Evolutionary conservation across 2,888 invertebrate species (phyloP), one percentile per base, ranked within the genome.

Genomic region (Mythimna ferrago): DNA sequence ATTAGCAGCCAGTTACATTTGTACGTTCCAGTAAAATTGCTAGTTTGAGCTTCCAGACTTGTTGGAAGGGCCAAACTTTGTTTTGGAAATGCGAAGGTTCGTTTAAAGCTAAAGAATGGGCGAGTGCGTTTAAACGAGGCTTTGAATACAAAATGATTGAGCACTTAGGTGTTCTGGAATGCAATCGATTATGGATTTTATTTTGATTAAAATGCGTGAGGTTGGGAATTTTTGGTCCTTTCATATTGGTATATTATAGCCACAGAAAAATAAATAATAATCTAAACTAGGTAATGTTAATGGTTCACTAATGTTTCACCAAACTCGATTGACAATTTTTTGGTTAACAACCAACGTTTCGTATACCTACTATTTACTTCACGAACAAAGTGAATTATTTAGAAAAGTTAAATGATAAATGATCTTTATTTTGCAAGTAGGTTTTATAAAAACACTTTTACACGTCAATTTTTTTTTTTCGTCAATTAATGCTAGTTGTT

Each of bases 1-100:
- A 81, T 79, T 79, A 79, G n/a, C 60, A 81, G 77, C 60, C 38
- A 65, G 70, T 81, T 64, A 76, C 70, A 61, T 70, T 76, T 35
- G 77, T 56, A 69, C n/a, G 48, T 64, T 63, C 38, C 53, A 66
- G 66, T 77, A 41, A 67, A 79, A 81, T 64, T 41, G 35, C 71
- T 38, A 53, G 66, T 71, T 60, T 41, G 41, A 51, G 48, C 60
- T 38, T 66, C 9, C 14, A 65, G 76, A 65, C 76, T 51, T 58
- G 60, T 68, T 74, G 53, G 41, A 32, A 61, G 60, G 48, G 32
- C 16, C 14, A n/a, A 65, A 76, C 57, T 70, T 69, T 76, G 64
- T 54, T 76, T 21, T 63, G 48, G 19, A n/a, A 64, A 56, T 48
- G 48, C 63, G 26, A 70, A 66, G 48, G 48, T 64, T 14, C 41